Conservation (phyloP, 2,113 vertebrate species). For the Morone chrysops region DNA sequence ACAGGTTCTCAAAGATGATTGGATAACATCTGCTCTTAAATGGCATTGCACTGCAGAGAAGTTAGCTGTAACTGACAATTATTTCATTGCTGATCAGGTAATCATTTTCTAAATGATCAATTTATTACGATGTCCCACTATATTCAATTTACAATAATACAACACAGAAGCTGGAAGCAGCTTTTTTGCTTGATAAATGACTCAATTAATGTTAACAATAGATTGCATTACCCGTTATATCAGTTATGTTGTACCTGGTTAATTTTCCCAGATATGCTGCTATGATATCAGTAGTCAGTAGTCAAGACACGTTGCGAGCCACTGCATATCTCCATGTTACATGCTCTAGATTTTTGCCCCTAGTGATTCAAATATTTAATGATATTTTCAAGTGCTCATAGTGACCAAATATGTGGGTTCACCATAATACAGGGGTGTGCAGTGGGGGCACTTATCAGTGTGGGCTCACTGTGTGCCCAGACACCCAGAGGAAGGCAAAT, state of each 20-base stretch:
- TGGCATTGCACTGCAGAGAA: neutral
- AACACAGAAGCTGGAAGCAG: neutral
- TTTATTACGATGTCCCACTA: neutral
- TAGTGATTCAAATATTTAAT: neutral
- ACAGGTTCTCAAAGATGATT: neutral
- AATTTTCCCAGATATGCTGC: neutral
- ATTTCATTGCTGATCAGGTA: neutral
- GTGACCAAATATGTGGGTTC: neutral
- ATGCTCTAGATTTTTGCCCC: neutral
- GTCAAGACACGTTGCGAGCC: neutral
- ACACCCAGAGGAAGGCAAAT: neutral
- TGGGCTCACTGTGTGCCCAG: neutral
- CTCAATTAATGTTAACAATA: no score
- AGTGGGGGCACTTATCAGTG: neutral
- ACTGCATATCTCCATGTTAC: neutral
- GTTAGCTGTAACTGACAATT: neutral
- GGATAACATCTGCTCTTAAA: neutral
- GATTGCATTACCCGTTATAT: neutral
- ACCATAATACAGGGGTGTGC: neutral
- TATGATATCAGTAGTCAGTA: neutral
- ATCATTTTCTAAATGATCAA: neutral
- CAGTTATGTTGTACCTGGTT: no score
- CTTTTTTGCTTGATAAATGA: neutral
- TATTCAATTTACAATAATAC: neutral
- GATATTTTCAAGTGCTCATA: neutral